These are phyloP conservation scores for Puntigrus tetrazona DNA, from an alignment of 2,113 vertebrate species.

Conservation along the genomic window DNA sequence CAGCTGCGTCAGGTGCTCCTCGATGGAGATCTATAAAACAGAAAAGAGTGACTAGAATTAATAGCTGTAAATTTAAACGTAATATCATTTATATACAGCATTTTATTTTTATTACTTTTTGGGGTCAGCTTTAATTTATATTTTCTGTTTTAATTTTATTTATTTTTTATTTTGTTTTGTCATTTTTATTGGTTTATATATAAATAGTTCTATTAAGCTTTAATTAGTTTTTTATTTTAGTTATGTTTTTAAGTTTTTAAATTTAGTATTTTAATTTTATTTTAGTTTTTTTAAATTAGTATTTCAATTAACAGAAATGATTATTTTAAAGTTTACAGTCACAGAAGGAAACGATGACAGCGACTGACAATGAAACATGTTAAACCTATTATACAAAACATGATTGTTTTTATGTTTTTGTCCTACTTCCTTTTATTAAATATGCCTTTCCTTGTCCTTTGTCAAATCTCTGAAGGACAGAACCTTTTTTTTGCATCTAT, in stretches of 20 bases:
- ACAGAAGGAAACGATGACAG: neutral
- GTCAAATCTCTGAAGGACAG: conserved; percentile 21
- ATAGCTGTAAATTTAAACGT: neutral
- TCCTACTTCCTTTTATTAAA: neutral
- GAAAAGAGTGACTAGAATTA: neutral
- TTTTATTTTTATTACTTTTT: neutral
- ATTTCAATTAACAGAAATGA: neutral
- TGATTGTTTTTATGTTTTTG: conserved; percentile 14
- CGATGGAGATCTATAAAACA: conserved; percentile 82
- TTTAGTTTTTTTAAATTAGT: neutral
- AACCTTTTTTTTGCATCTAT: conserved; percentile 16
- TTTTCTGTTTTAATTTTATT: neutral
- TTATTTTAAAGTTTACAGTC: neutral
- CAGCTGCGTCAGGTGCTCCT: conserved; percentile 89
- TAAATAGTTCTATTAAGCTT: neutral
- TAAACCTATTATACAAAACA: neutral
- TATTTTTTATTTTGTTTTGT: neutral
- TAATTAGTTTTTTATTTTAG: neutral
- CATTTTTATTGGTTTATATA: neutral
- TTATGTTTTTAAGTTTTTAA: neutral
- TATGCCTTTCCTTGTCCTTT: neutral
- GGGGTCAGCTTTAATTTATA: neutral
- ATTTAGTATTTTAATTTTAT: neutral
- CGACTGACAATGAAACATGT: neutral
- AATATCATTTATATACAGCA: neutral